Evolutionary conservation across 2,888 invertebrate genomes (phyloP).

Genomic region (Deroplatys truncata): DNA sequence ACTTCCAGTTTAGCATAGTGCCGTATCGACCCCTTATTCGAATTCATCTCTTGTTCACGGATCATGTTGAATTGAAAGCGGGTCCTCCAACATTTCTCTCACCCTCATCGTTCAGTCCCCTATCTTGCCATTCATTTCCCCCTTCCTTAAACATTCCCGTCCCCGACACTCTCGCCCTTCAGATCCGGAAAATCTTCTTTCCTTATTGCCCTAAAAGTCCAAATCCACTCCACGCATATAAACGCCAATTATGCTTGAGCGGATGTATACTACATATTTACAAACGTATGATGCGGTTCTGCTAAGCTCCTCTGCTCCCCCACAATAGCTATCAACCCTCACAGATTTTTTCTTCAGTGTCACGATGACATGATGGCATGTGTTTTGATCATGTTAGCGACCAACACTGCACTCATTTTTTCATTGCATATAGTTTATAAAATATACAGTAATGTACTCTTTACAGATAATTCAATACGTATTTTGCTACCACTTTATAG

Average conservation of each 20-base stretch:
- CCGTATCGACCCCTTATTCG: constrained; percentile 3
- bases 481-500: no score
- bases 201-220: constrained; percentile 21
- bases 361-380: no score
- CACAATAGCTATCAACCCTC: neutral
- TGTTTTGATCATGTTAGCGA: no score
- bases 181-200: neutral
- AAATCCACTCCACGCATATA: constrained; percentile 24
- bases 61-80: constrained; percentile 17
- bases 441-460: no score
- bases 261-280: constrained; percentile 9
- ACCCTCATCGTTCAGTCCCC: constrained; percentile 8
- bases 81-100: constrained; percentile 12
- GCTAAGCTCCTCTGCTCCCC: neutral
- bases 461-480: no score
- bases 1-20: neutral
- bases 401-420: no score
- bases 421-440: no score
- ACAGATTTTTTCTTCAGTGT: neutral
- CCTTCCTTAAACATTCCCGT: neutral
- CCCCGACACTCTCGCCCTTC: constrained; percentile 13
- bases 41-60: constrained; percentile 22
- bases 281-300: neutral
- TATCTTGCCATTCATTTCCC: neutral
- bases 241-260: constrained; percentile 21